Base-by-base conservation (phyloP, 2,113 vertebrate genomes). In the Sturnira hondurensis region DNA sequence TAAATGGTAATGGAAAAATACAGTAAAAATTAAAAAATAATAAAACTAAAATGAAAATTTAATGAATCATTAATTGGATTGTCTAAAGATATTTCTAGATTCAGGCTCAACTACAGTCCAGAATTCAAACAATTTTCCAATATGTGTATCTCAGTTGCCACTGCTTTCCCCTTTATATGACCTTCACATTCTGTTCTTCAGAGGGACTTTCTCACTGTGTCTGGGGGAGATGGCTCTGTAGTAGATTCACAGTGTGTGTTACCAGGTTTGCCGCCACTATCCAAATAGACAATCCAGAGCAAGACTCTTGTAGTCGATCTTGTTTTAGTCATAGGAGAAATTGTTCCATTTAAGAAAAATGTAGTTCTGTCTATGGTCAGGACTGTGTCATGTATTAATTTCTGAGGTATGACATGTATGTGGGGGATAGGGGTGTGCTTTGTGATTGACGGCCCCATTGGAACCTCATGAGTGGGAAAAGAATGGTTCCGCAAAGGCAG, bases 1-100 rank as follows among this genome's bases (percentile, higher is more conserved):
- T 28, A 61, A 20, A 61, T 28, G 26, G 24, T 61, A 61, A 28
- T 61, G 58, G 58, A 13, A 28, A 61, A 61, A 61, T 13, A 61
- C 58, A 61, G 15, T 15, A 50, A 61, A 61, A 61, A 28, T 56
- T 58, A 24, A 63, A 63, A 31, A 63, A 63, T 14, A 63, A 65
- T 73, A 67, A 71, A 93, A 71, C 71, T 54, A 36, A 78, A 89
- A 71, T 45, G 10, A 28, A 93, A 80, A 80, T 56, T 54, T 54
- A 54, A 43, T 85, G 63, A 45, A 36, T 71, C 17, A 73, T 71
- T 89, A 45, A 80, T 45, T 85, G 33, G 52, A 7, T 85, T 63
- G 16, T 63, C 26, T 22, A 63, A 85, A 31, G 15, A 1, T 89
- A 56, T 24, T 43, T 93, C 36, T 63, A 77, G 61, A 43, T 71